Evolutionary conservation across 2,113 vertebrate species (phyloP).

Genomic region (Entosphenus tridentatus): DNA sequence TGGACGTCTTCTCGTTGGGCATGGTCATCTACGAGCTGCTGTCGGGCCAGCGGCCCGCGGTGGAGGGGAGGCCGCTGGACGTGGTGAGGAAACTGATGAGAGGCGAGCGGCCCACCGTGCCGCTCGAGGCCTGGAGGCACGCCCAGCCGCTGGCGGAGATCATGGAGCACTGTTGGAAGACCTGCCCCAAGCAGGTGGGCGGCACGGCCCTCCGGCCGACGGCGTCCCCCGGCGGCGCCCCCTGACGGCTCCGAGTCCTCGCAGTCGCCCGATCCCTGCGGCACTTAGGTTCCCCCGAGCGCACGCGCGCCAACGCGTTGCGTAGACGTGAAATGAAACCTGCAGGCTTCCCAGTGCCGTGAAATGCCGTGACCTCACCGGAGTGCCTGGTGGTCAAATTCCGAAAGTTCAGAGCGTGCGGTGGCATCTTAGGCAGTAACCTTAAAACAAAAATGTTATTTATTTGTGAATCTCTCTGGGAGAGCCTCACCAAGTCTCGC

Average conservation of each 20-base stretch:
- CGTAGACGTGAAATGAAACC: neutral
- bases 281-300: too few relatives aligned
- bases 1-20: constrained; percentile 93
- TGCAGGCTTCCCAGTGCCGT: neutral
- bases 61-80: constrained; percentile 73
- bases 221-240: neutral
- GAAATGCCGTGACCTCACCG: neutral
- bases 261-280: neutral
- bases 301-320: too few relatives aligned
- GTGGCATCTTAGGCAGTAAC: neutral
- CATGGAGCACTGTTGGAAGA: constrained; percentile 83
- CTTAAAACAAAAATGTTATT: neutral
- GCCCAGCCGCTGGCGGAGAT: constrained; percentile 47
- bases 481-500: neutral
- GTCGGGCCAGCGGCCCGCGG: constrained; percentile 44
- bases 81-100: constrained; percentile 76
- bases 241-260: neutral
- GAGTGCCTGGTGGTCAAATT: neutral
- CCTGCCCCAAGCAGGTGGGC: constrained; percentile 60
- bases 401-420: neutral
- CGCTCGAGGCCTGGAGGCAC: constrained; percentile 55
- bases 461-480: neutral
- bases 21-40: constrained; percentile 87
- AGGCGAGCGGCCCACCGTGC: constrained; percentile 52
- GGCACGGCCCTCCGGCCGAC: neutral